These are phyloP conservation scores for Lepidostoma basale DNA, from an alignment of 1,140 invertebrate genomes.

Conservation along the genomic window DNA sequence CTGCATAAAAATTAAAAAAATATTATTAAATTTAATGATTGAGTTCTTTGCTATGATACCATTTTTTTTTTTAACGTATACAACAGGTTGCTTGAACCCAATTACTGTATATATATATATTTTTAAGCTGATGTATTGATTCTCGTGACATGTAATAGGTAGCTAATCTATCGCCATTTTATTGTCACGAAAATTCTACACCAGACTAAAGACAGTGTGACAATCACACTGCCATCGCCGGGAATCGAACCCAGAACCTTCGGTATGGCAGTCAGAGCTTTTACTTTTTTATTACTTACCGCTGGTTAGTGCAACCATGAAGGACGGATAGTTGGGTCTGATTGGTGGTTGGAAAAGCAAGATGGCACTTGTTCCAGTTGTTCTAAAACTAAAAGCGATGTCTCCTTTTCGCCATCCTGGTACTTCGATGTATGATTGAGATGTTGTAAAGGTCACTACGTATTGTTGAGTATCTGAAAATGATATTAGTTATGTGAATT, in stretches of 20 bases:
- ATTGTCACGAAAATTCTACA: too few species aligned
- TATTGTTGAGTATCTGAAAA: slow-evolving; percentile 85
- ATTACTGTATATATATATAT: too few species aligned
- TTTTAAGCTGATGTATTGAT: too few species aligned
- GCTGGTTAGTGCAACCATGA: slow-evolving; percentile 86
- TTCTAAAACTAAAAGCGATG: slow-evolving; percentile 90
- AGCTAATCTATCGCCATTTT: too few species aligned
- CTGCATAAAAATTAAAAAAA: slow-evolving; percentile 52
- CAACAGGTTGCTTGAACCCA: too few species aligned
- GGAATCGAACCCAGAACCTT: too few species aligned
- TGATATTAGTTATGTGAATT: slow-evolving; percentile 25
- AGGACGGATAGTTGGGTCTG: slow-evolving; percentile 84
- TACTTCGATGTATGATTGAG: slow-evolving; percentile 89
- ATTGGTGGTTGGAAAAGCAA: slow-evolving; percentile 89
- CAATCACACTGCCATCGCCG: too few species aligned
- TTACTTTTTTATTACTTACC: slow-evolving; percentile 64
- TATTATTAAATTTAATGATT: neutral
- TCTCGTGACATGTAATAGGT: too few species aligned
- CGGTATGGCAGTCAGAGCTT: too few species aligned
- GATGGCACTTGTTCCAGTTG: slow-evolving; percentile 87
- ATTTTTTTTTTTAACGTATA: neutral
- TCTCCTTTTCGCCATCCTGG: slow-evolving; percentile 91
- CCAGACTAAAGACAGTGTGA: too few species aligned
- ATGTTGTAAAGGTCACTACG: slow-evolving; percentile 91
- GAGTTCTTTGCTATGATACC: neutral